These are phyloP conservation scores for Leuctra nigra DNA, from an alignment of 2,888 invertebrate species.

Conservation along the genomic window DNA sequence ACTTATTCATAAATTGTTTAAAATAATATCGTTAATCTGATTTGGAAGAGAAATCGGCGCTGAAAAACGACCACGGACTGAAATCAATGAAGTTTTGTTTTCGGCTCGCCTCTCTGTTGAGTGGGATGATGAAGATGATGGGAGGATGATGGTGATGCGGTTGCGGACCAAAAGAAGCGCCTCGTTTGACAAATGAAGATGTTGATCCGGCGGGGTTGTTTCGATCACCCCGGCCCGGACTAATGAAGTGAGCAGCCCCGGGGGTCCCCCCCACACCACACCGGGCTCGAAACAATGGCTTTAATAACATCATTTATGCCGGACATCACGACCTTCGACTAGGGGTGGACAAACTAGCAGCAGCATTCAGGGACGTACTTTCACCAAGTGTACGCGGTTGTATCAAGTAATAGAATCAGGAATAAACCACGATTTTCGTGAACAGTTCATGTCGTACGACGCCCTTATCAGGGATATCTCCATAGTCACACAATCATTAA, in stretches of 20 bases:
- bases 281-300: conserved; percentile 22
- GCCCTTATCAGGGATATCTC: no score
- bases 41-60: no score
- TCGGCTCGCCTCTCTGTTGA: not conserved
- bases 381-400: no score
- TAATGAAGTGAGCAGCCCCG: conserved; percentile 20
- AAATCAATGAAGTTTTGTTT: not conserved
- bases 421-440: no score
- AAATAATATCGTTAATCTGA: no score
- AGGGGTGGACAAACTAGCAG: not conserved
- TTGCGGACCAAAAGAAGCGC: not conserved
- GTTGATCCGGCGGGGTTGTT: conserved; percentile 20
- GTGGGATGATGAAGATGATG: no score
- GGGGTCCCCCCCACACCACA: not conserved
- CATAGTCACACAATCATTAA: no score
- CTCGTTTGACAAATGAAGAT: conserved; percentile 23
- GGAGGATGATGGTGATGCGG: not conserved
- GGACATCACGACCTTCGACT: not conserved
- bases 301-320: conserved; percentile 20
- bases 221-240: not conserved
- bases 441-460: no score
- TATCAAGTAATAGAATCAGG: no score
- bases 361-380: no score
- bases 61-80: no score
- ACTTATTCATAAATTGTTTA: no score